These are phyloP conservation scores for Uria lomvia DNA, from an alignment of 2,113 vertebrate species.

Conservation along the genomic window DNA sequence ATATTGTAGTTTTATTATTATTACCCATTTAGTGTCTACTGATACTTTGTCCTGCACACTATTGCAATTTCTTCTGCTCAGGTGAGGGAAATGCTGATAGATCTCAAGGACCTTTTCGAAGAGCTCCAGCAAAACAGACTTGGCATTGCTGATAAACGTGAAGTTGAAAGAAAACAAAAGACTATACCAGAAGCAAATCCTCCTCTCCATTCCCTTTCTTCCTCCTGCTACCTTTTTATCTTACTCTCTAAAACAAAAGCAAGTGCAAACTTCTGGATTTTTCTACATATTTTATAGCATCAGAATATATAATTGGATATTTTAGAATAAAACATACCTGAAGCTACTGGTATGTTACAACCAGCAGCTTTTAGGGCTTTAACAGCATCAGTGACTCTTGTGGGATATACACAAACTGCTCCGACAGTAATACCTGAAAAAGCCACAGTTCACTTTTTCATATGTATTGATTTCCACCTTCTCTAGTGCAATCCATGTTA, in stretches of 20 bases:
- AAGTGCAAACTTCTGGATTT: background rate
- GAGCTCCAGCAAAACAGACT: background rate
- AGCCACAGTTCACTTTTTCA: background rate
- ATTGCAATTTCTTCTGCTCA: background rate
- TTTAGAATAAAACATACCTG: constrained; percentile 74
- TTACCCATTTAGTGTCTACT: background rate
- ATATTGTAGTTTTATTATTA: background rate
- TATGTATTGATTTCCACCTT: background rate
- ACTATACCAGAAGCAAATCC: background rate
- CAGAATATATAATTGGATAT: background rate
- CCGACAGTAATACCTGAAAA: constrained; percentile 83
- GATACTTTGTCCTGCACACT: background rate
- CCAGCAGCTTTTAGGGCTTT: constrained; percentile 78
- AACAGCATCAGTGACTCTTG: constrained; percentile 85
- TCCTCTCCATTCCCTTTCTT: background rate
- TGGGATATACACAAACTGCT: constrained; percentile 91
- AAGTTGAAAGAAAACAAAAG: background rate
- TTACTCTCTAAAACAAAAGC: background rate
- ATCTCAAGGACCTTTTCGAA: background rate
- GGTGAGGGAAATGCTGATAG: background rate
- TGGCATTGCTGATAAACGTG: background rate
- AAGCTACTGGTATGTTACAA: constrained; percentile 87
- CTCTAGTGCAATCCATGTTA: background rate
- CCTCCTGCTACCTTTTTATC: background rate
- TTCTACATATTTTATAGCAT: background rate